Evolutionary conservation across 2,113 vertebrate genomes (phyloP).

Genomic region (Hydrochoerus hydrochaeris): DNA sequence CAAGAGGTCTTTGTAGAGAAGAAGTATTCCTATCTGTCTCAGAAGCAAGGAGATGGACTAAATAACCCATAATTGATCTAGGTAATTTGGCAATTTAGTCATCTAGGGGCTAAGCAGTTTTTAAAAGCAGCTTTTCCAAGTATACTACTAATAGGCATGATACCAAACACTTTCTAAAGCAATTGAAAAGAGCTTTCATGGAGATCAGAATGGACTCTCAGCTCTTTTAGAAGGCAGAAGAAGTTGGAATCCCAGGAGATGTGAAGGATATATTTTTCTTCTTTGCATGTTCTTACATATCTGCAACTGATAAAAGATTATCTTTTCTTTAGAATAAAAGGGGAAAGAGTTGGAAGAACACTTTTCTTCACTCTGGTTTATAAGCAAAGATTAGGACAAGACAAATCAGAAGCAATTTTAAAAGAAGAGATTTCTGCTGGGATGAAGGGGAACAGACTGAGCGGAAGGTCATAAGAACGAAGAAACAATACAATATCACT

Average conservation of each 20-base stretch:
- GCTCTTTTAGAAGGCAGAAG: slow-evolving; percentile 41
- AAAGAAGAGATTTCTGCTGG: slow-evolving; percentile 41
- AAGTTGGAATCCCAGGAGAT: slow-evolving; percentile 33
- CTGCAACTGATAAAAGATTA: neutral
- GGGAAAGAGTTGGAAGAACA: neutral
- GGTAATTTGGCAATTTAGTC: slow-evolving; percentile 61
- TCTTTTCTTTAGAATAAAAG: slow-evolving; percentile 50
- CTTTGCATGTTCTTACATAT: neutral
- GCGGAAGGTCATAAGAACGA: neutral
- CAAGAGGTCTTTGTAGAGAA: slow-evolving; percentile 37
- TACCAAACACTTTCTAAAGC: slow-evolving; percentile 50
- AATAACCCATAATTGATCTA: slow-evolving; percentile 56
- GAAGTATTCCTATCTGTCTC: slow-evolving; percentile 32
- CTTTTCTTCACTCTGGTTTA: slow-evolving; percentile 53
- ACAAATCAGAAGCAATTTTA: slow-evolving; percentile 29
- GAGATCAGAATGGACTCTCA: neutral
- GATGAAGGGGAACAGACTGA: neutral
- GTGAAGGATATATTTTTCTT: slow-evolving; percentile 1
- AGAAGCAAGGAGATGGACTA: slow-evolving; percentile 12
- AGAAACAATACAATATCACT: neutral
- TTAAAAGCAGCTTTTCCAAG: slow-evolving; percentile 33
- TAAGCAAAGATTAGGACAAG: slow-evolving; percentile 46
- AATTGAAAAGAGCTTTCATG: slow-evolving; percentile 49
- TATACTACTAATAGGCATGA: neutral
- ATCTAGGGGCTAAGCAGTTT: slow-evolving; percentile 43